These are phyloP conservation scores for Phylloscopus collybita DNA, from an alignment of 2,797 vertebrate species.

Conservation along the genomic window DNA sequence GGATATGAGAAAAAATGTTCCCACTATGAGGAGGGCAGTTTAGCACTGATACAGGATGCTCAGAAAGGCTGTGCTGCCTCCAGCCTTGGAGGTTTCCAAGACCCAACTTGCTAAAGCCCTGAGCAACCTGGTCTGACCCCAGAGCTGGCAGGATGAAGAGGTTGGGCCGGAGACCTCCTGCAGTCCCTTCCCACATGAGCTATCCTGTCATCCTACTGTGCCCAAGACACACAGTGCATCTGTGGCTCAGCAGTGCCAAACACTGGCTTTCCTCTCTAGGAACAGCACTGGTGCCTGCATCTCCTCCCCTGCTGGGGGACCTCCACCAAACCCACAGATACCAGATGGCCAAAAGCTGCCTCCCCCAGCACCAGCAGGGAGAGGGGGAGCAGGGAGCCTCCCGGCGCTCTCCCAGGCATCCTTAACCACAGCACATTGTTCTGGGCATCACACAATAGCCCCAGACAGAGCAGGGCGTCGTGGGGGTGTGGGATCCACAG, in stretches of 20 bases:
- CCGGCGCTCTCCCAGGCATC: slow-evolving; percentile 15
- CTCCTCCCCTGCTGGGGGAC: slow-evolving; percentile 24
- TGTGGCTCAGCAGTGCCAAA: background rate
- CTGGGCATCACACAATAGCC: slow-evolving; percentile 29
- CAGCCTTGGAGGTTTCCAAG: background rate
- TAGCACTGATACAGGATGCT: background rate
- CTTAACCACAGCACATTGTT: slow-evolving; percentile 63
- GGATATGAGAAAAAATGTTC: background rate
- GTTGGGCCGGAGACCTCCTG: background rate
- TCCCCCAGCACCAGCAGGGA: background rate
- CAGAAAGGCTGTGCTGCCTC: background rate
- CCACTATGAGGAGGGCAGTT: background rate
- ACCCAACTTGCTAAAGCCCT: background rate
- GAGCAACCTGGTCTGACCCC: background rate
- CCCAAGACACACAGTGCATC: background rate
- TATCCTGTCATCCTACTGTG: background rate
- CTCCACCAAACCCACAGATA: slow-evolving; percentile 30
- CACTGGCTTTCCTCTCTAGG: background rate
- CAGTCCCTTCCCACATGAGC: background rate
- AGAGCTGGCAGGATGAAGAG: background rate
- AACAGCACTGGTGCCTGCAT: background rate
- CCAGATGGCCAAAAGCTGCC: slow-evolving; percentile 50
- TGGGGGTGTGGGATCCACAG: background rate
- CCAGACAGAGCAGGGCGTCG: background rate
- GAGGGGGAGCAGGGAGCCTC: background rate